These are phyloP conservation scores for Torymus tubicola DNA, from an alignment of 2,888 invertebrate species.

Conservation along the genomic window DNA sequence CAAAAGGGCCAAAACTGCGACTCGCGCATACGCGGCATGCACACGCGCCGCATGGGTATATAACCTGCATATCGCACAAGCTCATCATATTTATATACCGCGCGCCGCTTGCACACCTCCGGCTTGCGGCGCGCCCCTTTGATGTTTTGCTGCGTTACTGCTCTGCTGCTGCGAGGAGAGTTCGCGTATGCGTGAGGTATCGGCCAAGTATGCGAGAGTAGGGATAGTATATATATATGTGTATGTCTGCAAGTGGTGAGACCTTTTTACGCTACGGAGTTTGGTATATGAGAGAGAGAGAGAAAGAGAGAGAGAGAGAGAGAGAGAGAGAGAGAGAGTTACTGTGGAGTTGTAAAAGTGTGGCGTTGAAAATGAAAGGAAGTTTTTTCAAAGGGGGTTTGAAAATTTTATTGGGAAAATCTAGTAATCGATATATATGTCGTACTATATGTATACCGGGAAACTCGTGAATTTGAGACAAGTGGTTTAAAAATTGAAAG, in stretches of 20 bases:
- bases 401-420: too few species aligned
- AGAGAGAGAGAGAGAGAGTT: too few species aligned
- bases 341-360: background rate
- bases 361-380: too few species aligned
- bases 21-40: conserved; percentile 58
- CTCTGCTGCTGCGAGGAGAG: background rate
- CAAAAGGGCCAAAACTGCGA: conserved; percentile 1
- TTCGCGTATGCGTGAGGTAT: conserved; percentile 32
- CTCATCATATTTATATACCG: conserved; percentile 69
- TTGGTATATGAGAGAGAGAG: too few species aligned
- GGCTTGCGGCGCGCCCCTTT: conserved; percentile 34
- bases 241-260: background rate
- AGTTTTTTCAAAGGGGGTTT: too few species aligned
- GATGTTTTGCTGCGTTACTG: conserved; percentile 14
- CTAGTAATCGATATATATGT: too few species aligned
- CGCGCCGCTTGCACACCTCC: conserved; percentile 57
- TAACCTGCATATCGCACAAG: conserved; percentile 63
- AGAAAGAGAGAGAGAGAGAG: too few species aligned
- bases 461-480: too few species aligned
- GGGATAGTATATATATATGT: too few species aligned
- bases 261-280: background rate
- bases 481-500: too few species aligned
- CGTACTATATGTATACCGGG: too few species aligned
- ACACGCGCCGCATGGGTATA: conserved; percentile 62
- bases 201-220: background rate